Evolutionary conservation across 2,888 invertebrate species (phyloP), one percentile per base, ranked within the genome.

Genomic region (Sisyra nigra): DNA sequence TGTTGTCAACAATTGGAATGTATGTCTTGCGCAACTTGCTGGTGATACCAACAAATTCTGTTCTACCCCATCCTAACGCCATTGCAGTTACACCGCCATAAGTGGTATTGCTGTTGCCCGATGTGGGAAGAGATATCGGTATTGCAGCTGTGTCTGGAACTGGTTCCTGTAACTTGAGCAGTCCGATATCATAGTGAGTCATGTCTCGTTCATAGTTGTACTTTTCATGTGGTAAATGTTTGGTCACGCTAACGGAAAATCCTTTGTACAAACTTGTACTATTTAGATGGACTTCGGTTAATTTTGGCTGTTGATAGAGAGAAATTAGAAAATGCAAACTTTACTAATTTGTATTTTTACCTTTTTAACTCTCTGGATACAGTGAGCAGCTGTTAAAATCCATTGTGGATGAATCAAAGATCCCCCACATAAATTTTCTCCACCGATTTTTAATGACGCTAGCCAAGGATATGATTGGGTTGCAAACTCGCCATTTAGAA

Each of bases 181-280:
- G 17, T 37, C 37, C 37, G 2, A 37, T 37, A 24, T 37, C 37
- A n/a, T 37, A 37, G 37, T 37, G 37, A 37, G 37, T 37, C 19
- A 37, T 18, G 19, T 37, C 37, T 37, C 37, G 17, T 6, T 17
- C 37, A 3, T 17, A 11, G 17, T 19, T 37, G 17, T 37, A 37
- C 19, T 37, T 37, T 11, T 37, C 37, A 37, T 37, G 37, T 37
- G 37, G 37, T 18, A 37, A n/a, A 37, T 37, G 37, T 37, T 37
- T 37, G 10, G 10, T 19, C 14, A 19, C 37, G 17, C 9, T 17
- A 7, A 19, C 17, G 17, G 19, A 11, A 2, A 10, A 11, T 10
- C 37, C 37, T 17, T 37, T 37, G 19, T 37, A 37, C 19, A 37
- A 37, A 18, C 37, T 17, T 9, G 37, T 37, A 19, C 37, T 37